Evolutionary conservation across 2,113 vertebrate species (phyloP).

Genomic region (Albula glossodonta): DNA sequence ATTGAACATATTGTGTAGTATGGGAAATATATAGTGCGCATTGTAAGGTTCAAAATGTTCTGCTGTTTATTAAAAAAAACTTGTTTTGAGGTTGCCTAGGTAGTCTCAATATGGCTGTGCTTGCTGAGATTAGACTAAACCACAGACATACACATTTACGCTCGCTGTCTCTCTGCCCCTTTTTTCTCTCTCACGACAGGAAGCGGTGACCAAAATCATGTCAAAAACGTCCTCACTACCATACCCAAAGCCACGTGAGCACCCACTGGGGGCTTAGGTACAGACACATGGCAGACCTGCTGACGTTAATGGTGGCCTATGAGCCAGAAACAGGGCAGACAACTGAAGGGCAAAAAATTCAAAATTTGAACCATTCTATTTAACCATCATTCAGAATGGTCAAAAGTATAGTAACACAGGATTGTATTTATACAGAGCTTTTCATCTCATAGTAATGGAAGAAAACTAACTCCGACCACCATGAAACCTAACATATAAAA

Average conservation of each 20-base stretch:
- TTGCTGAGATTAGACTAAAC: constrained; percentile 12
- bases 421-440: no score
- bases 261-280: not conserved
- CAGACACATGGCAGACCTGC: not conserved
- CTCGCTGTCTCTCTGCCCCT: not conserved
- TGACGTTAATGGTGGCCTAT: not conserved
- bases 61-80: not conserved
- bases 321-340: not conserved
- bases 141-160: constrained; percentile 1
- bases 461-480: no score
- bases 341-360: not conserved
- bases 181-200: not conserved
- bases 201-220: not conserved
- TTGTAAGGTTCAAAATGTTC: not conserved
- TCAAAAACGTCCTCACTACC: not conserved
- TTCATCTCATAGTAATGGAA: no score
- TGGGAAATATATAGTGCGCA: not conserved
- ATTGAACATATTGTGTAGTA: not conserved
- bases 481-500: no score
- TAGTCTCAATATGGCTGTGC: not conserved
- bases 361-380: not conserved
- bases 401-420: no score
- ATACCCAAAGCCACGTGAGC: not conserved
- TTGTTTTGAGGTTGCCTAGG: not conserved
- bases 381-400: no score